Percentiles rank a stretch among this genome's conserved stretches.
phyloP scores from a whole-genome alignment of 2,888 invertebrate species.

The Drosophila kambysellisi region DNA sequence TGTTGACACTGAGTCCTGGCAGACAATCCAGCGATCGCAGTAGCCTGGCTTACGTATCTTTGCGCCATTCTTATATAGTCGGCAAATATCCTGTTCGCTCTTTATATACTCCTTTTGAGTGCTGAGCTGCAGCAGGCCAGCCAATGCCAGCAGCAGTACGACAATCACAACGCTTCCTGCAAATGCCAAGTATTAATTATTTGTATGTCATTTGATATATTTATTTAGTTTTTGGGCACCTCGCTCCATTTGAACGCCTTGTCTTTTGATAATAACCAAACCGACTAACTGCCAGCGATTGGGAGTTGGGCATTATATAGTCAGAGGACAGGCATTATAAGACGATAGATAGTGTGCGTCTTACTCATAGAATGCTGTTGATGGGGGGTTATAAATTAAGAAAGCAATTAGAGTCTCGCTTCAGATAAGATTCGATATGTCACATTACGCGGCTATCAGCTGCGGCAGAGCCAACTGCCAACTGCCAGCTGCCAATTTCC shows the following conservation, averaged over 20 bases:
- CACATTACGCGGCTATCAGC: slow-evolving; percentile 42
- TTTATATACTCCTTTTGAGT: slow-evolving; percentile 51
- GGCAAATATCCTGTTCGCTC: slow-evolving; percentile 68
- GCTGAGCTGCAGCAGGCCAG: slow-evolving; percentile 37
- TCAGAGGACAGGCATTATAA: slow-evolving; percentile 6
- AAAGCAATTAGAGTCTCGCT: slow-evolving; percentile 41
- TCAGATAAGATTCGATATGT: slow-evolving; percentile 62
- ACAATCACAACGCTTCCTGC: slow-evolving; percentile 32
- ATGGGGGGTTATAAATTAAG: slow-evolving; percentile 53
- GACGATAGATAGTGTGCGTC: background rate
- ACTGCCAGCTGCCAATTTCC: background rate
- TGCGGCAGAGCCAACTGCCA: background rate
- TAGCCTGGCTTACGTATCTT: slow-evolving; percentile 74
- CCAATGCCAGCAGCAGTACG: slow-evolving; percentile 35
- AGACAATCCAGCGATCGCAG: slow-evolving; percentile 64
- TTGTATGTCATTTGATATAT: background rate
- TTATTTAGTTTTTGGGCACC: slow-evolving; percentile 34
- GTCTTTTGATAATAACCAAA: slow-evolving; percentile 15
- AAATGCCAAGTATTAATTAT: background rate
- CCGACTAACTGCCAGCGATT: slow-evolving; percentile 41
- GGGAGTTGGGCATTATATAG: slow-evolving; percentile 49
- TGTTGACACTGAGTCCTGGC: slow-evolving; percentile 47
- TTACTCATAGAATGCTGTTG: slow-evolving; percentile 6
- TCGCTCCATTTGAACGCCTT: slow-evolving; percentile 38
- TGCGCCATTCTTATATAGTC: slow-evolving; percentile 64